phyloP scores from a whole-genome alignment of 2,797 vertebrate species.

The Etheostoma perlongum region DNA sequence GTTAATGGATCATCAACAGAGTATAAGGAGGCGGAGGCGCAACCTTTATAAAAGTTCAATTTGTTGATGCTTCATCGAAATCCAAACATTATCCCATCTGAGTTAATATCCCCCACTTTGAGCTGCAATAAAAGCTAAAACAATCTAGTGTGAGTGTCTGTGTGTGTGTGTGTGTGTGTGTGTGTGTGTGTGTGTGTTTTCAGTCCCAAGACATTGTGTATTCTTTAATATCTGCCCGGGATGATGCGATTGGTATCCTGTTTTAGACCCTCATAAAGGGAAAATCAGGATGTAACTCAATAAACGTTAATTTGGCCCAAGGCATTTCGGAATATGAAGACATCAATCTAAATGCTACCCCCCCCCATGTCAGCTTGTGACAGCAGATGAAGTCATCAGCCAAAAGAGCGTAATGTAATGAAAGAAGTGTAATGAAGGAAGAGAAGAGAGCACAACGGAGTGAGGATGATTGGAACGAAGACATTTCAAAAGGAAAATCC shows the following conservation, averaged over 20 bases:
- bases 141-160: constrained; percentile 29
- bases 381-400: constrained; percentile 52
- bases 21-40: constrained; percentile 34
- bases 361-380: constrained; percentile 23
- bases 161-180: not conserved
- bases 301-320: constrained; percentile 72
- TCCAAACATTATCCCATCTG: constrained; percentile 30
- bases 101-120: constrained; percentile 31
- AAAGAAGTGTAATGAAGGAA: constrained; percentile 32
- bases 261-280: constrained; percentile 69
- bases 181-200: not conserved
- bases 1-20: constrained; percentile 50
- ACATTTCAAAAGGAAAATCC: constrained; percentile 6
- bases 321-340: constrained; percentile 73
- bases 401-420: no score
- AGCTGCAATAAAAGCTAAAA: constrained; percentile 46
- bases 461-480: not conserved
- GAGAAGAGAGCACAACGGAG: not conserved
- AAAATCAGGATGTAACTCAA: constrained; percentile 67
- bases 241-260: constrained; percentile 28
- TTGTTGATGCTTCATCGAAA: constrained; percentile 40
- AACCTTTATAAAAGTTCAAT: constrained; percentile 61
- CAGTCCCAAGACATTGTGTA: constrained; percentile 20
- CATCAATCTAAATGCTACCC: constrained; percentile 63
- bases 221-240: constrained; percentile 56